Evolutionary conservation across 2,113 vertebrate genomes (phyloP).

Genomic region (Strix uralensis): DNA sequence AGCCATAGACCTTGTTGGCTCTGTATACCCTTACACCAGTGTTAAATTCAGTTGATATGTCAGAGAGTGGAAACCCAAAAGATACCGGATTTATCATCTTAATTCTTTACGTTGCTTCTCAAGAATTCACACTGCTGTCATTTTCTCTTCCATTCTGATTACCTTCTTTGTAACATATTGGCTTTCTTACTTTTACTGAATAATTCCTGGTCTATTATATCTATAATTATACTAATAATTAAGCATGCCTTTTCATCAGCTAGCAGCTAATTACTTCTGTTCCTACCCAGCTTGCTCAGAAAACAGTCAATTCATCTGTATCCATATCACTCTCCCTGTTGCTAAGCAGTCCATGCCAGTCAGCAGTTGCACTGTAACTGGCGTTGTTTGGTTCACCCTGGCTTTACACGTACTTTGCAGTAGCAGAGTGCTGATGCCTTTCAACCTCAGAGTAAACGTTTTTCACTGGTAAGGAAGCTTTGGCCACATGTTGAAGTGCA

Average conservation of each 20-base stretch:
- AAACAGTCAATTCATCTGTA: constrained; percentile 60
- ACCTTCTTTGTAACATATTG: constrained; percentile 43
- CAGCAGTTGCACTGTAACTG: neutral
- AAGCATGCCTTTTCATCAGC: constrained; percentile 66
- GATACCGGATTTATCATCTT: constrained; percentile 28
- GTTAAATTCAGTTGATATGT: neutral
- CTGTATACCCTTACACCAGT: neutral
- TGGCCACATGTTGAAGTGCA: neutral
- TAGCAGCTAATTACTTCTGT: constrained; percentile 62
- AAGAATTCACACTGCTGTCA: constrained; percentile 6
- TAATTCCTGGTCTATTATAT: constrained; percentile 63
- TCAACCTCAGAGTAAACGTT: neutral
- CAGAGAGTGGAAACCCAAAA: constrained; percentile 1
- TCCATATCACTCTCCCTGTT: constrained; percentile 34
- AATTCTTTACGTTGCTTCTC: constrained; percentile 29
- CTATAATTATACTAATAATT: constrained; percentile 66
- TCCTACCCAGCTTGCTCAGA: constrained; percentile 59
- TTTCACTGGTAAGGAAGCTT: neutral
- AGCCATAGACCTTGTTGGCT: neutral
- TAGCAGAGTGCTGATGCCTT: neutral
- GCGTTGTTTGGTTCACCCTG: neutral
- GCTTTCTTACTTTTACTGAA: constrained; percentile 57
- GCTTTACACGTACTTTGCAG: neutral
- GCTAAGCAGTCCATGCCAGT: constrained; percentile 44
- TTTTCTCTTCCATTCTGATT: constrained; percentile 13